Evolutionary conservation across 2,888 invertebrate genomes (phyloP), one percentile per base, ranked within the genome.

Genomic region (Campoplex capitator): DNA sequence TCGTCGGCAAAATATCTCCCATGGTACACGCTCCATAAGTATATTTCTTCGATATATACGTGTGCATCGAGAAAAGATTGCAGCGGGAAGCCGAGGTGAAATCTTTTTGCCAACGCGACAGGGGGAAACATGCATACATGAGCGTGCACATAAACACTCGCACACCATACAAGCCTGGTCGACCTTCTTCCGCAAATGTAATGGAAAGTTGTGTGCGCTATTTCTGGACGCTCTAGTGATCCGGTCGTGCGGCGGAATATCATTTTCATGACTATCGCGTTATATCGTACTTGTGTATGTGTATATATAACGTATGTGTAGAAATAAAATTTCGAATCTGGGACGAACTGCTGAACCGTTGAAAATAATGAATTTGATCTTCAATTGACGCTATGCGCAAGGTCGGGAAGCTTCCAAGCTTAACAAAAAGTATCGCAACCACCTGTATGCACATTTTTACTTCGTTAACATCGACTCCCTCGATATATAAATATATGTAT

Each of bases 181-280:
- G 90, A 89, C 90, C 90, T 90, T 90, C 90, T 90, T 90, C 90
- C 86, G 84, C 87, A 87, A 89, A 86, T 89, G 89, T 90, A 90
- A 90, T 91, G 90, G 91, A 90, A 91, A 91, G 91, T 91, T 90
- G 90, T 89, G 87, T 80, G 88, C 86, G 89, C 90, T 91, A 91
- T 91, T 91, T 91, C 90, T 90, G 90, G 89, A 89, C 88, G 88
- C 87, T 87, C 87, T 87, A 87, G 87, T 87, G 87, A 87, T 87
- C 85, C 87, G 87, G 85, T 87, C 87, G 85, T 74, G 85, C 75
- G 51, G 79, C 83, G 85, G 85, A 87, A 87, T 87, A 87, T 87
- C 87, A 85, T 87, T 87, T 87, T 87, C 85, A 85, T 87, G 71
- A 71, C 75, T 85, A 85, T 83, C 62, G 62, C 78, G 56, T 68